Conservation (phyloP, 1,140 invertebrate genomes). For the Papilio glaucus region DNA sequence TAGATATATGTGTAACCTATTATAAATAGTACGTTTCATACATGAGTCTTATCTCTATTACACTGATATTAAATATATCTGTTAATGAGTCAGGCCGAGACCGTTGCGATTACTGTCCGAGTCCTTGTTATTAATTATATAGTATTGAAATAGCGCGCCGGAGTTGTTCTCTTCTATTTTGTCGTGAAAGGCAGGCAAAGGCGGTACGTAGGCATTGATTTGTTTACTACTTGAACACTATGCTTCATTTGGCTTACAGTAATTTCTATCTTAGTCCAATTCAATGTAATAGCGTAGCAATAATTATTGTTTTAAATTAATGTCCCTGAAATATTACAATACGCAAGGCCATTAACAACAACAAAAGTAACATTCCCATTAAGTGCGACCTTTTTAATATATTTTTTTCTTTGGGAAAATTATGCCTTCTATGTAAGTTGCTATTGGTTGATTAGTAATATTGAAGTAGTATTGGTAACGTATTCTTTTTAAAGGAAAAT, state of each 20-base stretch:
- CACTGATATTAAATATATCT: conserved; percentile 27
- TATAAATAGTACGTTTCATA: conserved; percentile 3
- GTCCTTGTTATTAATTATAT: conserved; percentile 10
- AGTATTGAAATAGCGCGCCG: not conserved
- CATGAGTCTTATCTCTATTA: not conserved
- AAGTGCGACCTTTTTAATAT: not conserved
- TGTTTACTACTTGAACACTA: conserved; percentile 5
- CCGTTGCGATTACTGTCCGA: conserved; percentile 27
- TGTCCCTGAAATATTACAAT: not conserved
- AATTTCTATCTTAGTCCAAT: conserved; percentile 1
- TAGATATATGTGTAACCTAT: not conserved
- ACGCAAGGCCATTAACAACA: not conserved
- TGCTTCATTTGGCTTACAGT: not conserved
- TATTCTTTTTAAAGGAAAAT: too few species aligned
- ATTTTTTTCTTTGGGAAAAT: not conserved
- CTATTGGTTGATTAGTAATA: too few species aligned
- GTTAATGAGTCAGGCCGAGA: conserved; percentile 24
- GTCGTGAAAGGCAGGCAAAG: not conserved
- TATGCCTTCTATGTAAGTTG: too few species aligned
- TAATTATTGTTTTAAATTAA: not conserved
- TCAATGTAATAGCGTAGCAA: not conserved
- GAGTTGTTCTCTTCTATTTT: conserved; percentile 1
- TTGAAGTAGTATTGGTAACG: too few species aligned
- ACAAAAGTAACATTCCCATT: not conserved
- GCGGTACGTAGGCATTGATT: not conserved